Base-by-base conservation (phyloP, 2,797 vertebrate genomes). In the Bucorvus abyssinicus region DNA sequence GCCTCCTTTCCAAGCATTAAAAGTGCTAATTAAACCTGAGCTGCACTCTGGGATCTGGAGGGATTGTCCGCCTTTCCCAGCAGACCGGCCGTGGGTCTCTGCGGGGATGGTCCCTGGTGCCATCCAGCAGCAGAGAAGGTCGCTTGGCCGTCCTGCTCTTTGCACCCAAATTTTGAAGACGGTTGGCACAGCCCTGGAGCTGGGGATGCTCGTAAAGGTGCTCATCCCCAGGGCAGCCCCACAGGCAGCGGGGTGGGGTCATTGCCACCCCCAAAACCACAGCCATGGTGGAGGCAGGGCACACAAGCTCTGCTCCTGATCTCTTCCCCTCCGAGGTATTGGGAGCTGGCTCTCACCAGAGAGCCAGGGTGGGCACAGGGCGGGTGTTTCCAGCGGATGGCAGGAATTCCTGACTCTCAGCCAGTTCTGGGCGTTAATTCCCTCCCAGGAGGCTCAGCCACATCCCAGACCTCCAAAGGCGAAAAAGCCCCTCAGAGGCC, bases 21-120 rank as follows among this genome's bases (percentile, higher is more conserved):
- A 78, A 94, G 96, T 71, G 82, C 87, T 95, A 93, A 95, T 96
- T 94, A 95, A 95, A 91, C 87, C 82, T 68, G 53, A 91, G 93
- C 87, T 42, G 77, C 6, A 9, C 87, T 91, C 74, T 2, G 1
- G 79, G 42, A 22, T 60, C 79, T 70, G 83, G 40, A 87, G 82
- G 57, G 76, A 83, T 65, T 1, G 0, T 36, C 36, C 0, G 4
- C 73, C 82, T 74, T 84, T 89, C 93, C 93, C 87, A 75, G 76
- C 79, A 87, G 56, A 60, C 3, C 0, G 7, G 30, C 71, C 4
- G 2, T 12, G 30, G 68, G 45, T 27, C 50, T 80, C 84, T 6
- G 2, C 1, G 3, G 89, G 68, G 44, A 42, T 0, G 0, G 49
- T 40, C 40, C 75, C 61, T 0, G 0, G 30, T 70, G 64, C 87